Conservation (phyloP, 2,113 vertebrate species). For the Gymnogyps californianus region DNA sequence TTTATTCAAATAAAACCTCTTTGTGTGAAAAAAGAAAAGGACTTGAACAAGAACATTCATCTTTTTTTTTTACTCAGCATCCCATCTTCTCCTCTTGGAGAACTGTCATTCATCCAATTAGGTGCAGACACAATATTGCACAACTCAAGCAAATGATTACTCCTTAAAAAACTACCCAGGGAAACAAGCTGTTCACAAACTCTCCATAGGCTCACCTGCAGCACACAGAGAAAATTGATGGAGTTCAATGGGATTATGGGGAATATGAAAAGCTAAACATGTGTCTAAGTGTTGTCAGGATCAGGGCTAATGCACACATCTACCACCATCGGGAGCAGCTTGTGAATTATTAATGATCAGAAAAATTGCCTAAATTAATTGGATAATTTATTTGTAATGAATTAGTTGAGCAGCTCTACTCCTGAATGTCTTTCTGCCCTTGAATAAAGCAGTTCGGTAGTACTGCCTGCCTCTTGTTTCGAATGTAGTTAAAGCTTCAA, state of each 20-base stretch:
- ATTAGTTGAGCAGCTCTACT: slow-evolving; percentile 45
- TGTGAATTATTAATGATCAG: slow-evolving; percentile 58
- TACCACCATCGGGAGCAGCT: neutral
- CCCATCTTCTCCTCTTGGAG: neutral
- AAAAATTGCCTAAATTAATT: slow-evolving; percentile 62
- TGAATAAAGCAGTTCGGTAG: slow-evolving; percentile 67
- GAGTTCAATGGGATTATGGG: slow-evolving; percentile 9
- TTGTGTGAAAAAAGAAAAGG: neutral
- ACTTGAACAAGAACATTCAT: neutral
- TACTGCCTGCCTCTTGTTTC: slow-evolving; percentile 66
- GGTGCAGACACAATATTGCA: neutral
- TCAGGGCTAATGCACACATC: neutral
- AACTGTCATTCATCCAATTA: neutral
- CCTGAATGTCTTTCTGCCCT: slow-evolving; percentile 69
- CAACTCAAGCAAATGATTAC: neutral
- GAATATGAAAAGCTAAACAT: slow-evolving; percentile 31
- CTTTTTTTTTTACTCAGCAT: neutral
- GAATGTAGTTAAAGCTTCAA: slow-evolving; percentile 75
- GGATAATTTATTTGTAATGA: slow-evolving; percentile 64
- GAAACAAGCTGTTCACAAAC: neutral
- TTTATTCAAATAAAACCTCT: neutral
- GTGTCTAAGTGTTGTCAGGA: slow-evolving; percentile 28
- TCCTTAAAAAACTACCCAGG: neutral
- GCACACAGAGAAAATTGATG: neutral
- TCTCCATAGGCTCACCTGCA: slow-evolving; percentile 7